A percentile compares a stretch with the other conserved stretches of the same genome.
Conservation (phyloP, 2,113 vertebrate species). For the Candoia aspera region DNA sequence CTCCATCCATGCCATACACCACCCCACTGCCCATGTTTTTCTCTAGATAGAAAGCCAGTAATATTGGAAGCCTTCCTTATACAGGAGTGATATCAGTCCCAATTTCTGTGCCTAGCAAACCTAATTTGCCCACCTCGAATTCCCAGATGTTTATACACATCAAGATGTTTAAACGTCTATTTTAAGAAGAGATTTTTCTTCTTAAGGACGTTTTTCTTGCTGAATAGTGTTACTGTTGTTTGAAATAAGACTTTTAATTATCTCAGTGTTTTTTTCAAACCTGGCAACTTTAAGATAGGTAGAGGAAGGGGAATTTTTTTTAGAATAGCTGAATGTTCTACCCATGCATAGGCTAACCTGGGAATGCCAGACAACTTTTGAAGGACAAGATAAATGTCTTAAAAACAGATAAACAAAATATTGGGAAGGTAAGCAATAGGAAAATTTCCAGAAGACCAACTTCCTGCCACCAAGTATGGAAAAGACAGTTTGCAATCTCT, state of each 20-base stretch:
- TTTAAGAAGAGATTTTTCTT: background rate
- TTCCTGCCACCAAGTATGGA: background rate
- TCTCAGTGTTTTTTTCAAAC: background rate
- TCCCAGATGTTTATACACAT: background rate
- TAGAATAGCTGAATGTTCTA: background rate
- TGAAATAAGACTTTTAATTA: background rate
- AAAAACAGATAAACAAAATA: background rate
- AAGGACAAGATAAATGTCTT: background rate
- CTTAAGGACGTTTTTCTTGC: background rate
- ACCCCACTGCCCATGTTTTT: background rate
- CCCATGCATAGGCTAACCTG: background rate
- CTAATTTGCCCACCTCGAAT: background rate
- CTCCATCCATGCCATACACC: background rate
- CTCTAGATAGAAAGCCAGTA: background rate
- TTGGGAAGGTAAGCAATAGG: background rate
- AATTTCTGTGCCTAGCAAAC: background rate
- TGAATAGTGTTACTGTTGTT: background rate
- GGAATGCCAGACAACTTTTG: background rate
- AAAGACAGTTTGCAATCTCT: constrained; percentile 15
- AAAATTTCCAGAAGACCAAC: constrained; percentile 19
- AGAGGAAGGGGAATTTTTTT: background rate
- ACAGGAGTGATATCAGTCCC: background rate
- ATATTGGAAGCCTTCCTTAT: background rate
- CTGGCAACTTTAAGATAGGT: background rate
- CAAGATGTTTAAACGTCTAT: background rate